Conservation (phyloP, 2,888 invertebrate genomes). For the Lycia hirtaria region DNA sequence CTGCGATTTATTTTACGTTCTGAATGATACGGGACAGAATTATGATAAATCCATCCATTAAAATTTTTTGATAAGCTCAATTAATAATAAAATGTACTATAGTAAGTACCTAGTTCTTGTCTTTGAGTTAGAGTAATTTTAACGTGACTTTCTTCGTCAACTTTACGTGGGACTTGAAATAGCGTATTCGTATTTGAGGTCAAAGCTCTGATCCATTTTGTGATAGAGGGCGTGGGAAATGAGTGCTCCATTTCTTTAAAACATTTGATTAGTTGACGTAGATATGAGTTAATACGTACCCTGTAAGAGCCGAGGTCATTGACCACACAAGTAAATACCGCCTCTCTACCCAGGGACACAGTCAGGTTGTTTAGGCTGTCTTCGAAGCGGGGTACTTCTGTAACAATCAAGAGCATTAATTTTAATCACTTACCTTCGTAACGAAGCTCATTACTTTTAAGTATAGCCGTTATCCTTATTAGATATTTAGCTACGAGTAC, state of each 20-base stretch:
- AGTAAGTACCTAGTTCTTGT: too few relatives aligned
- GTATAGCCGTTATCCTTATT: conserved; percentile 36
- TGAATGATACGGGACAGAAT: too few relatives aligned
- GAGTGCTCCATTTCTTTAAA: conserved; percentile 35
- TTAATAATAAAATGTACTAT: too few relatives aligned
- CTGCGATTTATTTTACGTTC: too few relatives aligned
- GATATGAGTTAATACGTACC: conserved; percentile 84
- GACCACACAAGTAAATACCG: conserved; percentile 93
- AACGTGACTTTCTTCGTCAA: not conserved
- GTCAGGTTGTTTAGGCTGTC: conserved; percentile 93
- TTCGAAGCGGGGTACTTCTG: conserved; percentile 90
- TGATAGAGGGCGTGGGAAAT: conserved; percentile 36
- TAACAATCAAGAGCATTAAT: conserved; percentile 57
- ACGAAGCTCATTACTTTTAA: conserved; percentile 37
- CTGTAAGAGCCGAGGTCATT: conserved; percentile 91
- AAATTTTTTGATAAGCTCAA: too few relatives aligned
- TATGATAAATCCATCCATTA: too few relatives aligned
- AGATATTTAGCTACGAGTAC: conserved; percentile 25
- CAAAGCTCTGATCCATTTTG: conserved; percentile 38
- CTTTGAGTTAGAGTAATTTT: not conserved
- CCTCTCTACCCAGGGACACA: conserved; percentile 92
- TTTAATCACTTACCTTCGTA: conserved; percentile 42
- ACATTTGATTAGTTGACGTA: conserved; percentile 28
- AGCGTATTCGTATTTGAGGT: conserved; percentile 22
- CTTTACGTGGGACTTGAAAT: not conserved